A percentile compares a stretch with the other conserved stretches of the same genome.
Evolutionary conservation across 2,888 invertebrate genomes (phyloP).

Genomic region (Heterodera filipjevi): DNA sequence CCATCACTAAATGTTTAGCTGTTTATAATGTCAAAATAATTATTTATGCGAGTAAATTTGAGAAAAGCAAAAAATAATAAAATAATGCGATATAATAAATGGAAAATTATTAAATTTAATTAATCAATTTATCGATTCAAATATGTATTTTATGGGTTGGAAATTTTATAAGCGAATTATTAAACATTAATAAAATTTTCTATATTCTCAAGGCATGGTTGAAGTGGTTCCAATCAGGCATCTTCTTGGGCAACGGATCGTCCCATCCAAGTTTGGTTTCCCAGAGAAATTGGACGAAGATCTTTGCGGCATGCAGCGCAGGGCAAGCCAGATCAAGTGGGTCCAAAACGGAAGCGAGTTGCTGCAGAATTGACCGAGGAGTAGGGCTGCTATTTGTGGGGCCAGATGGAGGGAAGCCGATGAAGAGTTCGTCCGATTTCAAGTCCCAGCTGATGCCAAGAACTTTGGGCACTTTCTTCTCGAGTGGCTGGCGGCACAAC

Average conservation of each 20-base stretch:
- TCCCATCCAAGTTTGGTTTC: neutral
- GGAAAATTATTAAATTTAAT: too few relatives aligned
- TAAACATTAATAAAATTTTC: too few relatives aligned
- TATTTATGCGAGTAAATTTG: too few relatives aligned
- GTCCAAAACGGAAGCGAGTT: slow-evolving; percentile 33
- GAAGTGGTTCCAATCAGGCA: neutral
- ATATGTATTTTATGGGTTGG: too few relatives aligned
- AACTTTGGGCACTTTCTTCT: slow-evolving; percentile 11
- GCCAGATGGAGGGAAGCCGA: neutral
- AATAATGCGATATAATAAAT: too few relatives aligned
- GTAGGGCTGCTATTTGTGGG: neutral
- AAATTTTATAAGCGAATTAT: too few relatives aligned
- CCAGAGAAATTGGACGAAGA: slow-evolving; percentile 32
- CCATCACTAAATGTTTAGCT: too few relatives aligned
- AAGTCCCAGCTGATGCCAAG: slow-evolving; percentile 29
- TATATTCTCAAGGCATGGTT: too few relatives aligned
- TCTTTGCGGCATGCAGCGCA: slow-evolving; percentile 14
- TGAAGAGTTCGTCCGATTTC: neutral
- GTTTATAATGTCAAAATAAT: too few relatives aligned
- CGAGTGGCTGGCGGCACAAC: too few relatives aligned
- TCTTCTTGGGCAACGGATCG: neutral
- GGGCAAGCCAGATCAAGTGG: slow-evolving; percentile 34
- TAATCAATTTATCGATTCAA: too few relatives aligned
- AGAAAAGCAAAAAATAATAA: too few relatives aligned
- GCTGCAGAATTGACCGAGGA: slow-evolving; percentile 29